Base-by-base conservation (phyloP, 2,797 vertebrate species). In the Sebastes kiyomatsui region DNA sequence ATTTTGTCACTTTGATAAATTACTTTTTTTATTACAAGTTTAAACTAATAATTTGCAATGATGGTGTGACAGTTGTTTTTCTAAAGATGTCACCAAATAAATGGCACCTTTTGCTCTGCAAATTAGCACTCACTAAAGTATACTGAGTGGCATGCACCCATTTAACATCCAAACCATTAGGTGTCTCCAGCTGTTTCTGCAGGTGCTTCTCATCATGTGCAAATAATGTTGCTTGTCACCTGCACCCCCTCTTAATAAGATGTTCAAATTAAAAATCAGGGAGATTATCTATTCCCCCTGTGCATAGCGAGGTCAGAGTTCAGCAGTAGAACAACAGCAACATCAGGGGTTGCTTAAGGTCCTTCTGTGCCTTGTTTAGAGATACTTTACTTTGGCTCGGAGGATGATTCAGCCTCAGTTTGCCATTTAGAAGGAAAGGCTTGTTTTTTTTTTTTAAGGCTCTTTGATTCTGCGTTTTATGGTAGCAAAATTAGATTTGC, bases 121-220 rank as follows among this genome's bases (percentile, higher is more conserved):
- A 54, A 78, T 80, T 30, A 72, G 28, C 54, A n/a, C 23, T 70
- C 56, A 76, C 20, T 72, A 13, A 55, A 58, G 18, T 38, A 13
- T 22, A 52, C 4, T 75, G 64, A 70, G 16, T 75, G 71, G 6
- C 65, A 18, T 65, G 68, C 65, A 60, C 62, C 46, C 42, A 54
- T 67, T 81, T 75, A 66, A 55, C 77, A 70, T 80, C 60, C 60
- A 77, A 76, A 80, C 84, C 86, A 67, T 79, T 83, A 84, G 81
- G 83, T 83, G 85, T 90, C 83, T 88, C 86, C 87, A 84, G 83
- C 75, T 89, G 83, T 76, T 75, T 76, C 46, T 66, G 84, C 92
- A 92, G 87, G 93, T 90, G 90, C 71, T 60, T 69, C 62, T 69
- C 52, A 76, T 72, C 52, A 76, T 49, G 62, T 14, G 62, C 65